Conservation (phyloP, 2,113 vertebrate species). For the Elgaria multicarinata region DNA sequence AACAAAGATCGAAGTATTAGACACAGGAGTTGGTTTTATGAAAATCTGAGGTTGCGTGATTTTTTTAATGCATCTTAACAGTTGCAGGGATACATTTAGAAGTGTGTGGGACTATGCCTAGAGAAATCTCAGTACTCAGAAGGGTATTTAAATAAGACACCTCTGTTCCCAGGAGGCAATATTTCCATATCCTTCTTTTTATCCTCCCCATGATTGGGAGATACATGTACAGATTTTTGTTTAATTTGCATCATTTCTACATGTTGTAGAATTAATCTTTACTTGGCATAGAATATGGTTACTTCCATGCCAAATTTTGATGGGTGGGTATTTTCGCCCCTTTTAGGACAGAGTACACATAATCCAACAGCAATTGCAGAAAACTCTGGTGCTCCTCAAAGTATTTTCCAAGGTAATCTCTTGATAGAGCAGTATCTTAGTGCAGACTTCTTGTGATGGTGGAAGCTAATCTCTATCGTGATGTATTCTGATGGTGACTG, state of each 20-base stretch:
- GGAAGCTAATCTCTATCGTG: constrained; percentile 29
- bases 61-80: not conserved
- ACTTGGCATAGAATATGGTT: not conserved
- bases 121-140: not conserved
- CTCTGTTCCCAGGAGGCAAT: too few relatives aligned
- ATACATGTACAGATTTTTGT: too few relatives aligned
- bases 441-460: not conserved
- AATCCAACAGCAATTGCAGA: not conserved
- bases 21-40: not conserved
- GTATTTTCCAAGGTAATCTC: constrained; percentile 2
- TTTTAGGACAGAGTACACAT: not conserved
- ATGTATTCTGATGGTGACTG: constrained; percentile 19
- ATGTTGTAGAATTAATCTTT: not conserved
- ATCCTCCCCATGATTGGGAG: not conserved
- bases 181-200: not conserved
- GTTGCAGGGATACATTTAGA: not conserved
- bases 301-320: not conserved
- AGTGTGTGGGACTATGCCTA: not conserved
- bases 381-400: not conserved
- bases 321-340: not conserved
- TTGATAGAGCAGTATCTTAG: not conserved
- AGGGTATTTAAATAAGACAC: not conserved
- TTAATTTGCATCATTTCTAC: not conserved
- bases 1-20: too few relatives aligned
- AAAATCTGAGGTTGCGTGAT: not conserved